Evolutionary conservation across 2,113 vertebrate species (phyloP), one percentile per base, ranked within the genome.

Genomic region (Marmota flaviventris): DNA sequence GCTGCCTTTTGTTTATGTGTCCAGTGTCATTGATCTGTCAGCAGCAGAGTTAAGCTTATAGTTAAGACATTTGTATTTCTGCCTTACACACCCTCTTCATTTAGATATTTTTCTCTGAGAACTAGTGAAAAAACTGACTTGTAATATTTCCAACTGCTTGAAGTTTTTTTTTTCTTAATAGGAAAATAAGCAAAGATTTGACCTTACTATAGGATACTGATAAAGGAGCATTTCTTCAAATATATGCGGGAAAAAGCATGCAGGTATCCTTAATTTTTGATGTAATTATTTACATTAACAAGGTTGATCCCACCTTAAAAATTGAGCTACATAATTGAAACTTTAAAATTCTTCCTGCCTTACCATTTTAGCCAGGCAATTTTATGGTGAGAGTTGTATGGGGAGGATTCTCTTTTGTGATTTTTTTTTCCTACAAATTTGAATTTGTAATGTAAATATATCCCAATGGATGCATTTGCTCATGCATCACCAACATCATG

Each of bases 401-500:
- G 13, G 1, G 4, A 14, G 22, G 37, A 75, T 69, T 85, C 27
- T 73, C 32, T 27, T 53, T 37, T 56, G 34, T 61, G 7, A 39
- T 63, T 56, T 82, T 17, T 37, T 67, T 90, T 85, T 81, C 81
- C 63, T 93, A 27, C 42, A 61, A 53, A 89, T 45, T 84, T 84
- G 42, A 93, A 89, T 45, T 70, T 11, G 0, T 16, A 82, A 25
- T 53, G 16, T 37, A 83, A 78, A 12, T 84, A 27, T 3, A n/a
- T 29, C 61, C 8, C 82, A 51, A 72, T 22, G 25, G 29, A 51
- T 29, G 2, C 13, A 45, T 91, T 91, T 86, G 56, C 42, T 61
- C 8, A 48, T 5, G 13, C 42, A 42, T 70, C 76, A 65, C 16
- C 42, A 91, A 25, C 32, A 63, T n/a, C 20, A 7, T 75, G 77